phyloP scores from a whole-genome alignment of 1,140 invertebrate genomes.

The Anastrepha obliqua region DNA sequence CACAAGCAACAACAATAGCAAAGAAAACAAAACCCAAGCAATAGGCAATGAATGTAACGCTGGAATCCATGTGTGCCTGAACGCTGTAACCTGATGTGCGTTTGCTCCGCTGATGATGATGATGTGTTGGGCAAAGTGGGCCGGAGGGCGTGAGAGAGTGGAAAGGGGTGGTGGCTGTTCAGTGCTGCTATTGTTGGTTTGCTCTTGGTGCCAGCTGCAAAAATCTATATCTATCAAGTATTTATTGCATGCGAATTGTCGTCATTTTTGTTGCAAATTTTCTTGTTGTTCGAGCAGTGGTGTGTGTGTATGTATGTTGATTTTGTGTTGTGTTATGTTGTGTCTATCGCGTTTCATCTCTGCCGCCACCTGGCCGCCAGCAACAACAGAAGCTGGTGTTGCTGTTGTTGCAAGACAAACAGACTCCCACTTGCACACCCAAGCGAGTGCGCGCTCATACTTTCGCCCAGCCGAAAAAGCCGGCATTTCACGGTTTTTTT shows the following conservation, averaged over 20 bases:
- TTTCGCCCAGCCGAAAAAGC: conserved; percentile 21
- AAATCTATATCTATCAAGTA: conserved; percentile 33
- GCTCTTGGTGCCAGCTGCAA: not conserved
- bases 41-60: not conserved
- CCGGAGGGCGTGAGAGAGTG: not conserved
- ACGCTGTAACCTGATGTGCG: not conserved
- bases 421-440: not conserved
- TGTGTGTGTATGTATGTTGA: not conserved
- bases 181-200: not conserved
- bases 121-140: not conserved
- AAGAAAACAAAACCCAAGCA: not conserved
- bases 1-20: not conserved
- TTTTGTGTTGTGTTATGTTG: not conserved
- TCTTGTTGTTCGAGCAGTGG: not conserved
- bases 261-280: conserved; percentile 29
- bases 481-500: not conserved
- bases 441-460: not conserved
- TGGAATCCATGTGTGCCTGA: conserved; percentile 2
- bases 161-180: not conserved
- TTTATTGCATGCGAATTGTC: conserved; percentile 31
- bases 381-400: not conserved
- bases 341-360: conserved; percentile 31
- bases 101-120: not conserved
- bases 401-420: not conserved
- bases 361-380: conserved; percentile 35